Evolutionary conservation across 1,140 invertebrate species (phyloP), one percentile per base, ranked within the genome.

Genomic region (Caenorhabditis briggsae): DNA sequence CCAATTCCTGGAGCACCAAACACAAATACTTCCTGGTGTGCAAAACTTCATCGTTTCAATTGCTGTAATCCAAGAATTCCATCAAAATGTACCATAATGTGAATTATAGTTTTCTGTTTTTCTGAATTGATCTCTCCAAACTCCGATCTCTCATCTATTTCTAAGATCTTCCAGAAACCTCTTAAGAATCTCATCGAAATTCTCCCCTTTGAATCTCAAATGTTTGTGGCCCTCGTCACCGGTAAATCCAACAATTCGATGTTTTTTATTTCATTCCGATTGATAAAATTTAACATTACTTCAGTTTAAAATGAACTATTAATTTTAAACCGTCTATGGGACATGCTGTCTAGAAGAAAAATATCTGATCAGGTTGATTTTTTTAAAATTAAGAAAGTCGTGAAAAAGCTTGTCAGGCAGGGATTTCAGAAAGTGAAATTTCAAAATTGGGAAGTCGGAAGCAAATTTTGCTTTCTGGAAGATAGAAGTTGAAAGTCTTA

Each of bases 51-150:
- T 55, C 33, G 33, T 11, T 64, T 82, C 16, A 86, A 86, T 56
- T 86, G 85, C 12, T 86, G 85, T 48, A 86, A 86, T 48, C 85
- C 85, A 46, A 46, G 85, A 23, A 86, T 86, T 64, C 85, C 85
- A 12, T 78, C 50, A 20, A 82, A 83, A 65, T 86, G 85, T 82
- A 46, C 50, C 5, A 86, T 86, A 11, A 86, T 86, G 85, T 86
- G 82, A 83, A 83, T 14, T 14, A 25, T 50, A 2, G 9, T 78
- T 41, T 50, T 46, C 18, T 46, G 12, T 53, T 53, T 53, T 78
- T 43, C 11, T 41, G 3, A 50, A 23, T 20, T 53, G 70, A 78
- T 78, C 70, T 70, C 65, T 46, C 33, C 25, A 12, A 64, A 25
- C 20, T 8, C 33, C 33, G 16, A 33, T 33, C 33, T 33, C 33